Conservation (phyloP, 1,140 invertebrate species). For the Drosophila trapezifrons region DNA sequence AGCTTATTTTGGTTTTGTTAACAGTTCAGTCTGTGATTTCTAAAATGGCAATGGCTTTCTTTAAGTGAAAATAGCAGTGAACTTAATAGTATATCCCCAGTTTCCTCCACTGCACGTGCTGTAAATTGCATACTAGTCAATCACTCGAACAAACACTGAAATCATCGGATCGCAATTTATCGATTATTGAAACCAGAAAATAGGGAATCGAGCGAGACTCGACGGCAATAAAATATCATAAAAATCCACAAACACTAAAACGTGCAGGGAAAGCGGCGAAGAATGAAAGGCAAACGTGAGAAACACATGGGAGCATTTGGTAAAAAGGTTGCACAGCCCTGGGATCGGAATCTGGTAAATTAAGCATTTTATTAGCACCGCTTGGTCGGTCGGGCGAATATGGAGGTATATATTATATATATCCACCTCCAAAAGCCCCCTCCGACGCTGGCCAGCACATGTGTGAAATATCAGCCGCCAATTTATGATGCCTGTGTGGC, state of each 20-base stretch:
- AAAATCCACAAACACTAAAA: conserved; percentile 54
- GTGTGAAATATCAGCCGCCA: conserved; percentile 76
- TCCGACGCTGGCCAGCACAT: conserved; percentile 52
- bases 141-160: conserved; percentile 32
- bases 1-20: conserved; percentile 15
- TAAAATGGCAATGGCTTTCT: background rate
- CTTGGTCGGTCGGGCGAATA: conserved; percentile 26
- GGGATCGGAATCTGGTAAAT: conserved; percentile 57
- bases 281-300: conserved; percentile 15
- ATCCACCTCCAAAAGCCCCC: background rate
- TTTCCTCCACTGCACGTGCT: background rate
- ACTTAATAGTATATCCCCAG: background rate
- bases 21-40: no score
- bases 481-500: conserved; percentile 75
- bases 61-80: no score
- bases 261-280: conserved; percentile 10
- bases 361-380: conserved; percentile 76
- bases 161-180: conserved; percentile 1
- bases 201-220: background rate
- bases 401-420: conserved; percentile 18
- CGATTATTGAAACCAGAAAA: conserved; percentile 12
- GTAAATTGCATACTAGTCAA: conserved; percentile 25
- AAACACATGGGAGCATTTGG: conserved; percentile 14
- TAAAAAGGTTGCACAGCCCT: conserved; percentile 35
- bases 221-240: conserved; percentile 61